Base-by-base conservation (phyloP, 1,140 invertebrate species). In the Dysdera silvatica region DNA sequence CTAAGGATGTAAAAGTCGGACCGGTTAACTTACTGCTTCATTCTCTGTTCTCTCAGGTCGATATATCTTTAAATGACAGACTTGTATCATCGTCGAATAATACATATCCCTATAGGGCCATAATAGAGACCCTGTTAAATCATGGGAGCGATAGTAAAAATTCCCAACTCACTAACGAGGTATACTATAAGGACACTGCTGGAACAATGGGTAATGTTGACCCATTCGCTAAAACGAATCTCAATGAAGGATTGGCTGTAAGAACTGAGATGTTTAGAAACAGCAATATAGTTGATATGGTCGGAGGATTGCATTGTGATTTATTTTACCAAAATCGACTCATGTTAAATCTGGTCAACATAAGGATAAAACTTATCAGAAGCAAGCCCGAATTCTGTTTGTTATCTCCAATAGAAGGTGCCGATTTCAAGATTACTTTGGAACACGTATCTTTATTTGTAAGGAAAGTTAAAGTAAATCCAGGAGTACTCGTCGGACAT, bases 391-490 rank as follows among this genome's bases (percentile, higher is more conserved):
- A 32, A 7, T 35, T 53, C 14, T 35, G 51, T 53, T 53, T 53
- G 14, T 7, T 33, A 26, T 14, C 31, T n/a, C 18, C 37, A 32
- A n/a, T 31, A 29, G 31, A 33, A 18, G 40, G 29, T 7, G 16
- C 23, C 18, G 45, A 33, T 8, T 48, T 26, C 16, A 48, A 58
- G 14, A 23, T 58, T 10, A 29, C 35, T 20, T 24, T 58, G 18
- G 28, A 58, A 47, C 56, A 58, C 26, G 53, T 29, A 20, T 58
- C 31, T 48, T 4, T 58, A 12, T 58, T 48, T 48, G 28, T 58
- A 4, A 4, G 29, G 12, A 58, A 58, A 58, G 41, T 58, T 12
- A 47, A 33, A 58, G 35, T 56, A 7, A 55, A n/a, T 28, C 53
- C 53, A 14, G 53, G 35, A 41, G 37, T 56, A 16, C n/a, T 29